Percentiles rank a stretch among this genome's conserved stretches.
phyloP scores from a whole-genome alignment of 1,140 invertebrate genomes.

The Batillaria attramentaria region DNA sequence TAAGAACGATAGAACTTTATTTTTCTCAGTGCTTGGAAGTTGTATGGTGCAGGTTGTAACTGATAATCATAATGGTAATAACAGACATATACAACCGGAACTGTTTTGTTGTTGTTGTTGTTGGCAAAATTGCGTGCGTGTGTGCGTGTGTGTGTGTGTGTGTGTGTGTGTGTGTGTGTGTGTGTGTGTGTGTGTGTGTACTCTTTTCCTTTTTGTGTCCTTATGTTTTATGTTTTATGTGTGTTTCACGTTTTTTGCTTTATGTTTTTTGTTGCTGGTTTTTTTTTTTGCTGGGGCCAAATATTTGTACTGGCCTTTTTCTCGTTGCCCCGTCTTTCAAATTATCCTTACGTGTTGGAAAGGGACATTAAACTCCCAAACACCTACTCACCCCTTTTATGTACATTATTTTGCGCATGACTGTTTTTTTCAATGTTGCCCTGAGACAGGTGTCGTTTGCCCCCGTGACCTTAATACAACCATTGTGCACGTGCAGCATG shows the following conservation, averaged over 20 bases:
- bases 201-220: neutral
- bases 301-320: neutral
- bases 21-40: neutral
- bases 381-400: neutral
- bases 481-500: neutral
- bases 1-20: neutral
- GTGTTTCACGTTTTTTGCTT: neutral
- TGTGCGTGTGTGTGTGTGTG: neutral
- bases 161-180: conserved; percentile 5
- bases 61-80: too few species aligned
- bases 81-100: too few species aligned
- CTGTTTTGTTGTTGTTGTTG: neutral
- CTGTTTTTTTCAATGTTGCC: neutral
- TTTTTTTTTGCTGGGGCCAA: neutral
- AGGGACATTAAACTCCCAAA: neutral
- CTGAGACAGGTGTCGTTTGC: neutral
- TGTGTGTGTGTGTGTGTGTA: neutral
- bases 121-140: neutral
- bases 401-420: neutral
- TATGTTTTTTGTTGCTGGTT: neutral
- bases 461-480: neutral
- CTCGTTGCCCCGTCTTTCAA: neutral
- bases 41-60: neutral
- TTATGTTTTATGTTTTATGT: neutral
- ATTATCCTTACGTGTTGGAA: neutral